These are phyloP conservation scores for Nomia melanderi DNA, from an alignment of 1,140 invertebrate genomes.

Conservation along the genomic window DNA sequence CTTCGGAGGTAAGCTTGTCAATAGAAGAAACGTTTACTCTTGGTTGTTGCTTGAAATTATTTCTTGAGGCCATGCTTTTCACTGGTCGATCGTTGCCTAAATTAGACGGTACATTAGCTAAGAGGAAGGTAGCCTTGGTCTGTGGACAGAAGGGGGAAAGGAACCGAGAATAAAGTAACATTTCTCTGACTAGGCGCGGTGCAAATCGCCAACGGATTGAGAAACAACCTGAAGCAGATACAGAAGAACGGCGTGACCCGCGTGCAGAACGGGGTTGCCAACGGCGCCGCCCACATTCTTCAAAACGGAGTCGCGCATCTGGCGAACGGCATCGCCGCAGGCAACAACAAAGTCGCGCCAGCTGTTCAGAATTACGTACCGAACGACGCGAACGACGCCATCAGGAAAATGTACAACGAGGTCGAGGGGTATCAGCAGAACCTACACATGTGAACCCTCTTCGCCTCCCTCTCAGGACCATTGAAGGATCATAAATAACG, in stretches of 20 bases:
- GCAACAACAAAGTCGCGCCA: conserved; percentile 69
- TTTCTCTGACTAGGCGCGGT: conserved; percentile 6
- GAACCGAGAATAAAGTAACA: too few relatives aligned
- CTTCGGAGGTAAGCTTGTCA: conserved; percentile 38
- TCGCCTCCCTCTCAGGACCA: too few relatives aligned
- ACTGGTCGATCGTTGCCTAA: too few relatives aligned
- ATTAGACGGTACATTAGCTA: too few relatives aligned
- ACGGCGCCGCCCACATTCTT: conserved; percentile 63
- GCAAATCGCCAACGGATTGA: conserved; percentile 62
- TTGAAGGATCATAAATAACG: background rate
- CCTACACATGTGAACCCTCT: conserved; percentile 69
- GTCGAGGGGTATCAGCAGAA: conserved; percentile 72
- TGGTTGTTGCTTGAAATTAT: too few relatives aligned
- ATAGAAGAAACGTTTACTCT: too few relatives aligned
- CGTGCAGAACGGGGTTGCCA: conserved; percentile 58
- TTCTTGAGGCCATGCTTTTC: too few relatives aligned
- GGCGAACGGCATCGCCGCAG: conserved; percentile 67
- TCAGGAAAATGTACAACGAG: conserved; percentile 77
- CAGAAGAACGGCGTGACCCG: conserved; percentile 63
- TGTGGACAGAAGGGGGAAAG: too few relatives aligned
- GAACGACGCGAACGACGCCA: conserved; percentile 63
- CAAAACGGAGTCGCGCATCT: conserved; percentile 74
- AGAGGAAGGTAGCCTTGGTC: too few relatives aligned
- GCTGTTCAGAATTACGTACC: conserved; percentile 57
- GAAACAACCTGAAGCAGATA: conserved; percentile 60